Evolutionary conservation across 2,113 vertebrate genomes (phyloP).

Genomic region (rabbit (Oryctolagus cuniculus)): mOryCun1.1 NC_091432.1:122305001-122305500

Average conservation of each 20-base stretch:
- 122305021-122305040: conserved; percentile 2
- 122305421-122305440: not conserved
- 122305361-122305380: not conserved
- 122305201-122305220: conserved; percentile 50
- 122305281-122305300: conserved; percentile 42
- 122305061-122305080: not conserved
- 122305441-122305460: not conserved
- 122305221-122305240: conserved; percentile 44
- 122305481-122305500: not conserved
- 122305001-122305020: conserved; percentile 6
- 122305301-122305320: conserved; percentile 50
- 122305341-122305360: not conserved
- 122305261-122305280: conserved; percentile 72
- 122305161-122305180: not conserved
- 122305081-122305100: not conserved
- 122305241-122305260: conserved; percentile 70
- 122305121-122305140: conserved; percentile 37
- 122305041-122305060: not conserved
- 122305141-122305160: not conserved
- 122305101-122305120: conserved; percentile 46
- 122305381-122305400: not conserved
- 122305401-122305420: not conserved
- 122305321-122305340: not conserved
- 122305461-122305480: not conserved
- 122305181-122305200: conserved; percentile 29